These are phyloP conservation scores for Hydropsyche tenuis DNA, from an alignment of 1,140 invertebrate genomes.

Conservation along the genomic window DNA sequence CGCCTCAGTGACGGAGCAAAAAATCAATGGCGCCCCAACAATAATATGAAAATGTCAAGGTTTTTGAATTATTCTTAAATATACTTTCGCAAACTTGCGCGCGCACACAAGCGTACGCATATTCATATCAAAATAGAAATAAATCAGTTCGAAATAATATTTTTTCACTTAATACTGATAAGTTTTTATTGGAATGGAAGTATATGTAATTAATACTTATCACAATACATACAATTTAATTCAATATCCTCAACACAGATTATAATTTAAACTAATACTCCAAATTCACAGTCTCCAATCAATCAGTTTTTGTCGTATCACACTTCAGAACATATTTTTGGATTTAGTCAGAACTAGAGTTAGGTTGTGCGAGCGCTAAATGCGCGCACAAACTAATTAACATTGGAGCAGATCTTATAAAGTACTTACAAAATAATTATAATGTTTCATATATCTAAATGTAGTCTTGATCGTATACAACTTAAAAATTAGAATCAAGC, in stretches of 20 bases:
- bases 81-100: neutral
- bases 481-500: constrained; percentile 9
- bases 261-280: too few species aligned
- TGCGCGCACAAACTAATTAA: neutral
- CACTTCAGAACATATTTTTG: too few species aligned
- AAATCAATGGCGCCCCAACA: too few species aligned
- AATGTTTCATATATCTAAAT: constrained; percentile 2
- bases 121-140: neutral
- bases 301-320: too few species aligned
- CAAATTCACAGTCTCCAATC: too few species aligned
- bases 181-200: neutral
- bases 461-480: constrained; percentile 14
- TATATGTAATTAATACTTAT: neutral
- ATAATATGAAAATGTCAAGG: neutral
- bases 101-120: neutral
- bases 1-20: too few species aligned
- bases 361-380: too few species aligned
- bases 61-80: neutral
- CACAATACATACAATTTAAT: constrained; percentile 1
- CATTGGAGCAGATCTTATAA: neutral
- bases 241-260: too few species aligned
- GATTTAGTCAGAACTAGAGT: too few species aligned
- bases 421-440: neutral
- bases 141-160: constrained; percentile 16
- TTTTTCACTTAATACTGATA: constrained; percentile 11